Conservation (phyloP, 1,140 invertebrate genomes). For the Monomorium pharaonis region DNA sequence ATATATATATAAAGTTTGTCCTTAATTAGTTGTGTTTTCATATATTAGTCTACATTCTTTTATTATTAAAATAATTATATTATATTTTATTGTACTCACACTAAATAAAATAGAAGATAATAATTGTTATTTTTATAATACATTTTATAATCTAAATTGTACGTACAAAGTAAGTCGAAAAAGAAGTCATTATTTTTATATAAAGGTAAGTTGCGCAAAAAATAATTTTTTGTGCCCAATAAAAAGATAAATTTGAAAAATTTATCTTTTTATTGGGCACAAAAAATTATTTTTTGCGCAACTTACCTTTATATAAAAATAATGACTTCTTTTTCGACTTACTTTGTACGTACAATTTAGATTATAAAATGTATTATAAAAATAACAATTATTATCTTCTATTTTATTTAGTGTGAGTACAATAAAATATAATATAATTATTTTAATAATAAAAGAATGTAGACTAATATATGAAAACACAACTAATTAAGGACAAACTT, state of each 20-base stretch:
- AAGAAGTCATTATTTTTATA: not conserved
- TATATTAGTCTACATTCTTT: too few relatives aligned
- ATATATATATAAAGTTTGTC: too few relatives aligned
- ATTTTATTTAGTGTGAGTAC: not conserved
- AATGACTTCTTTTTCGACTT: not conserved
- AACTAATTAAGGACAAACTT: too few relatives aligned
- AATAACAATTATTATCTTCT: not conserved
- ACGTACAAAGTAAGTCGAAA: not conserved
- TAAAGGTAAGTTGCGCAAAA: not conserved
- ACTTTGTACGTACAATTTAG: not conserved
- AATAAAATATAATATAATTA: too few relatives aligned
- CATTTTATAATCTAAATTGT: not conserved
- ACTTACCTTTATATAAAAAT: too few relatives aligned
- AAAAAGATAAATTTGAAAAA: not conserved
- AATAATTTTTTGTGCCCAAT: not conserved
- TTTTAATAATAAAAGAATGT: too few relatives aligned
- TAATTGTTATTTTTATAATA: not conserved
- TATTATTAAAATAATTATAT: too few relatives aligned
- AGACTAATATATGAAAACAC: too few relatives aligned
- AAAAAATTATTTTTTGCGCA: not conserved
- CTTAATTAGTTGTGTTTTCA: too few relatives aligned
- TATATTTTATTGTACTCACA: too few relatives aligned
- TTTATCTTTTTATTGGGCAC: not conserved
- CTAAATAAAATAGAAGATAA: not conserved
- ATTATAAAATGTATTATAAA: not conserved